These are phyloP conservation scores for Microchrysa polita DNA, from an alignment of 2,888 invertebrate genomes.

Conservation along the genomic window DNA sequence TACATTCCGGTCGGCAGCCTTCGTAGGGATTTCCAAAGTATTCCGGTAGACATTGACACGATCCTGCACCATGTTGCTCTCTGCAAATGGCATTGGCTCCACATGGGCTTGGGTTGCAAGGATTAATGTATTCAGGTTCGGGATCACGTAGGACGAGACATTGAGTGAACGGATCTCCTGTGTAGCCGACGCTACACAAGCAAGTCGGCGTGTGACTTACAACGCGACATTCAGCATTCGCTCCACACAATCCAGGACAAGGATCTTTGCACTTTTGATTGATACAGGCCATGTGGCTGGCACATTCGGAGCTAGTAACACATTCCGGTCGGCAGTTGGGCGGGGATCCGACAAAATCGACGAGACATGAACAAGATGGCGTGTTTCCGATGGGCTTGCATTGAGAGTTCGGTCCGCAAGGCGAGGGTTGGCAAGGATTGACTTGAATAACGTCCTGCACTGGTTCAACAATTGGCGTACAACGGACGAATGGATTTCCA, in stretches of 20 bases:
- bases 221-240: constrained; percentile 78
- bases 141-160: constrained; percentile 65
- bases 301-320: constrained; percentile 79
- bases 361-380: constrained; percentile 79
- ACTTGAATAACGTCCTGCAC: constrained; percentile 64
- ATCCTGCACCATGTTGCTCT: constrained; percentile 71
- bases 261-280: constrained; percentile 82
- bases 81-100: constrained; percentile 78
- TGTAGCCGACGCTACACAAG: constrained; percentile 72
- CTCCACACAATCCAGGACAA: constrained; percentile 76
- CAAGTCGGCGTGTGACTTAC: constrained; percentile 80
- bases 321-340: constrained; percentile 85
- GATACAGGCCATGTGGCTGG: constrained; percentile 75
- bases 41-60: constrained; percentile 76
- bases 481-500: constrained; percentile 81
- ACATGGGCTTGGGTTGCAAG: constrained; percentile 72
- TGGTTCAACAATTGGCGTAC: constrained; percentile 67
- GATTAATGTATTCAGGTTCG: constrained; percentile 65
- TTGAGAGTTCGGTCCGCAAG: constrained; percentile 82
- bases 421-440: constrained; percentile 80
- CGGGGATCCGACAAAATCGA: constrained; percentile 74
- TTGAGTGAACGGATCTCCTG: constrained; percentile 80
- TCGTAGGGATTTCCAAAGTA: constrained; percentile 83
- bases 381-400: constrained; percentile 74
- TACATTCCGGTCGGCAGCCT: constrained; percentile 79